A percentile compares a stretch with the other conserved stretches of the same genome.
These are phyloP conservation scores for Crenuchus spilurus DNA, from an alignment of 2,797 vertebrate species.

Conservation along the genomic window DNA sequence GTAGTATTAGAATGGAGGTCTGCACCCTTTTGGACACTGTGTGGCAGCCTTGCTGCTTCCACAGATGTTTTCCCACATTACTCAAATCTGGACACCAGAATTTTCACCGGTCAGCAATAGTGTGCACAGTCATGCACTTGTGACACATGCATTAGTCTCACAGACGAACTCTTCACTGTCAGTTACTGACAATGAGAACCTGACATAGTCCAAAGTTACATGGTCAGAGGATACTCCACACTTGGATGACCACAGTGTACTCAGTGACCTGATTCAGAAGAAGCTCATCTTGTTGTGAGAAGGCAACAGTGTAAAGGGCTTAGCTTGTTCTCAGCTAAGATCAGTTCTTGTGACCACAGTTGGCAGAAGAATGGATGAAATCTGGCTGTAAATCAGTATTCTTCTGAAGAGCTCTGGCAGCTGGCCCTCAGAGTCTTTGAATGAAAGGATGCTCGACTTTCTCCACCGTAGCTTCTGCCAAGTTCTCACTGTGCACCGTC, in stretches of 20 bases:
- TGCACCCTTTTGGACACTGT: too few relatives aligned
- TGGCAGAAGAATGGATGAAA: background rate
- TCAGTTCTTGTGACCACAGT: background rate
- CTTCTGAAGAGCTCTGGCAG: slow-evolving; percentile 5
- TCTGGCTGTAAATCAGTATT: background rate
- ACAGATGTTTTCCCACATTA: slow-evolving; percentile 1
- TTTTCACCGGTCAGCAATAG: background rate
- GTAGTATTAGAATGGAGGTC: too few relatives aligned
- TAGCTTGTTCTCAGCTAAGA: background rate
- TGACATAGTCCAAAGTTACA: background rate
- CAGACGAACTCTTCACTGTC: background rate
- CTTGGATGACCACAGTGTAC: too few relatives aligned
- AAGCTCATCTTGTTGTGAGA: too few relatives aligned
- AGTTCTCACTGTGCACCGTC: background rate
- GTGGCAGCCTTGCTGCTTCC: background rate
- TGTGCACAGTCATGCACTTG: background rate
- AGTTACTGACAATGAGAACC: background rate
- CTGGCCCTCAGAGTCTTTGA: background rate
- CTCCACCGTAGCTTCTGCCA: background rate
- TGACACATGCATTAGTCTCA: background rate
- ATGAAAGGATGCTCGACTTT: background rate
- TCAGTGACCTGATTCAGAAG: too few relatives aligned
- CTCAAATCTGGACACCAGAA: background rate
- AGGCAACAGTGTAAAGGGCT: background rate
- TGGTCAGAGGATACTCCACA: background rate